A percentile compares a stretch with the other conserved stretches of the same genome.
These are phyloP conservation scores for Coregonus sp. DNA, from an alignment of 2,797 vertebrate genomes.

Conservation along the genomic window DNA sequence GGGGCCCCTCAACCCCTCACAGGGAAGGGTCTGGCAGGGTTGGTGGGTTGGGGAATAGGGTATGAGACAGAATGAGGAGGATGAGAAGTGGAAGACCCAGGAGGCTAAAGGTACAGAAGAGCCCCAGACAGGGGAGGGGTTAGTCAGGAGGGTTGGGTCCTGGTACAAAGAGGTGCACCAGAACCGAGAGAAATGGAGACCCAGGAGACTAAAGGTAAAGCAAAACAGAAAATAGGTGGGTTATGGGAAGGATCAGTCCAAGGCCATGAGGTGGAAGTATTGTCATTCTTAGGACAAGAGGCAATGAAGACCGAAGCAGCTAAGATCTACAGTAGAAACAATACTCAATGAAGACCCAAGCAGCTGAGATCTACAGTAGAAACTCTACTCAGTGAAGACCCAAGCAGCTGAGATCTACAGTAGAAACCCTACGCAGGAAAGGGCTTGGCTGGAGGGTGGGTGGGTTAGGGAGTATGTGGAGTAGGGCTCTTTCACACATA, in stretches of 20 bases:
- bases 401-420: background rate
- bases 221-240: background rate
- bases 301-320: background rate
- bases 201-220: conserved; percentile 85
- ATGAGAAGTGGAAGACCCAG: background rate
- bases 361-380: background rate
- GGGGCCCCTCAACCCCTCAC: background rate
- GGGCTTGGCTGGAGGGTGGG: background rate
- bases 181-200: conserved; percentile 89
- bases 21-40: background rate
- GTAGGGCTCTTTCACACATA: background rate
- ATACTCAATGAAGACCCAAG: background rate
- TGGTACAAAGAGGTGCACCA: conserved; percentile 88
- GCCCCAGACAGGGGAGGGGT: background rate
- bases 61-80: background rate
- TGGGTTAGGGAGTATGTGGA: background rate
- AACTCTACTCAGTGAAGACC: background rate
- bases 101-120: background rate
- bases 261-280: no score
- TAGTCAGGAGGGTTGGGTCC: conserved; percentile 15
- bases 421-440: background rate
- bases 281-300: background rate
- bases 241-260: background rate
- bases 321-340: background rate
- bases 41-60: background rate